A percentile compares a stretch with the other conserved stretches of the same genome.
phyloP scores from a whole-genome alignment of 2,113 vertebrate genomes.

The Lasiurus borealis region DNA sequence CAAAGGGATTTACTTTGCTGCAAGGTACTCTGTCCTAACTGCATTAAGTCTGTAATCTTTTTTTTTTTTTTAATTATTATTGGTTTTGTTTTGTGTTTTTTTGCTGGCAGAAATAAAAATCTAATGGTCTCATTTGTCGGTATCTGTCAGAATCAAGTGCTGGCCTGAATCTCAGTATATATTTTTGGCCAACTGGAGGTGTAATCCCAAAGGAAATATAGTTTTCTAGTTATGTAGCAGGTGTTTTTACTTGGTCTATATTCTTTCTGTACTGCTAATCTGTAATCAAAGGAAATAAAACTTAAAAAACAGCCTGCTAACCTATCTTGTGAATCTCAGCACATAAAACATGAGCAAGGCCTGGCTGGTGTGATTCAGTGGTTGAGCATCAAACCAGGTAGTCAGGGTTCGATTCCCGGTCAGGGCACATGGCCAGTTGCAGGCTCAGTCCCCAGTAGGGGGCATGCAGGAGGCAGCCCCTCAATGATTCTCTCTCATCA shows the following conservation, averaged over 20 bases:
- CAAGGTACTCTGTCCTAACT: neutral
- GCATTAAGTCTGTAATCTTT: neutral
- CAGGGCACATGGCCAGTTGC: too few species aligned
- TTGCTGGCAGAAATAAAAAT: neutral
- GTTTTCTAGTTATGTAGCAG: constrained; percentile 48
- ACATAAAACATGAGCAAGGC: neutral
- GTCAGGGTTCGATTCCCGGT: too few species aligned
- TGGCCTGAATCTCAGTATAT: constrained; percentile 73
- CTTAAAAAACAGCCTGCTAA: neutral
- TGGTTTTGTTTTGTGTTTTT: neutral
- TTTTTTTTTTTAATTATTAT: neutral
- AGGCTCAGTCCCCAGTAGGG: too few species aligned
- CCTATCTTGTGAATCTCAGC: neutral
- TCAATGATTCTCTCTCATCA: too few species aligned
- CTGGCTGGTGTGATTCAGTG: too few species aligned
- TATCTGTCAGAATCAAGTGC: constrained; percentile 49
- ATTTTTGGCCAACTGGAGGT: constrained; percentile 49
- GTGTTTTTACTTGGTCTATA: neutral
- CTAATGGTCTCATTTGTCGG: constrained; percentile 20
- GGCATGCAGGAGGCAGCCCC: too few species aligned
- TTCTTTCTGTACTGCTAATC: neutral
- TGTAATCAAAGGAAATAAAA: constrained; percentile 44
- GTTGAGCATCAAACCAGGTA: too few species aligned
- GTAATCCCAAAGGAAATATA: constrained; percentile 40
- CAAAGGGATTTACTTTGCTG: neutral